Evolutionary conservation across 2,888 invertebrate species (phyloP).

Genomic region (Aphodius sticticus): DNA sequence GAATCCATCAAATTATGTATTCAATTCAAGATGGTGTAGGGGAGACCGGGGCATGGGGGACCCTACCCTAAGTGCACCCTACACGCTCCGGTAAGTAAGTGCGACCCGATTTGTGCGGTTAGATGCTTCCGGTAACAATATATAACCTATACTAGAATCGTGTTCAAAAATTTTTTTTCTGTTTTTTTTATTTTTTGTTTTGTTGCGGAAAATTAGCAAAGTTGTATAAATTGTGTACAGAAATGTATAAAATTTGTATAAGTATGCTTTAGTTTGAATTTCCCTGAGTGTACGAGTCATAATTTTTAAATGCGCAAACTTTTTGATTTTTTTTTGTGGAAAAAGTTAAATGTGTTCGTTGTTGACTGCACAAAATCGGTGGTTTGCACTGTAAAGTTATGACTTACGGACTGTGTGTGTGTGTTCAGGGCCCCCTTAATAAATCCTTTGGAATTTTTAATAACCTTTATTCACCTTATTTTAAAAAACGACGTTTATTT

Average conservation of each 20-base stretch:
- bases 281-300: neutral
- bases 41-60: neutral
- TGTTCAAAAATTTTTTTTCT: too few species aligned
- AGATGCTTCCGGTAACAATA: neutral
- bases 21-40: neutral
- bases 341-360: neutral
- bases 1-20: conserved; percentile 4
- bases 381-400: neutral
- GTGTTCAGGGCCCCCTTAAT: neutral
- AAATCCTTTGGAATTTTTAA: neutral
- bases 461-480: neutral
- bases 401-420: neutral
- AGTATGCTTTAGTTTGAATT: neutral
- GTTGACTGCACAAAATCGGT: neutral
- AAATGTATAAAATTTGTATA: neutral
- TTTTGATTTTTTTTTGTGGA: neutral
- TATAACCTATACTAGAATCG: neutral
- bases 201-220: neutral
- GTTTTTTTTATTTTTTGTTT: too few species aligned
- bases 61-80: conserved; percentile 4
- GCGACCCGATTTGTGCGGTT: conserved; percentile 4
- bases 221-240: neutral
- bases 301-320: conserved; percentile 4
- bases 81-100: conserved; percentile 4
- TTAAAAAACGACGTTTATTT: too few species aligned